phyloP scores from a whole-genome alignment of 2,888 invertebrate genomes.

The Formica aserva region DNA sequence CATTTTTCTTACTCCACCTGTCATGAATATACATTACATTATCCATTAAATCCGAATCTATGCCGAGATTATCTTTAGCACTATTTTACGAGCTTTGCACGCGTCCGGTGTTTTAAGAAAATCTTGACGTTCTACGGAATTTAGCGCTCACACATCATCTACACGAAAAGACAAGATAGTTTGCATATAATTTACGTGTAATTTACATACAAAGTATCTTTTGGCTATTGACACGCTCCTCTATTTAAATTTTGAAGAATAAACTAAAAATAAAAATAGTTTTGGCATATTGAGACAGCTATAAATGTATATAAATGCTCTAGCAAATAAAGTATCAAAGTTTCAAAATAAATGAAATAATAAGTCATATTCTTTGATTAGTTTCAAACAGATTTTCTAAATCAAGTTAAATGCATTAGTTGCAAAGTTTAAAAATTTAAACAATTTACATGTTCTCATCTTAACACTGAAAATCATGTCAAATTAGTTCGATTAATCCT shows the following conservation, averaged over 20 bases:
- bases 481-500: not conserved
- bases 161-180: constrained; percentile 12
- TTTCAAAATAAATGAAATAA: not conserved
- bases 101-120: not conserved
- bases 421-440: not conserved
- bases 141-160: not conserved
- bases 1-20: constrained; percentile 26
- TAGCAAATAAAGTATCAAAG: not conserved
- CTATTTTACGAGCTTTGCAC: constrained; percentile 16
- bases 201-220: constrained; percentile 30
- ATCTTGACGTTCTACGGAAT: not conserved
- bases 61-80: constrained; percentile 27
- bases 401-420: not conserved
- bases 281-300: not conserved
- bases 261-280: constrained; percentile 7
- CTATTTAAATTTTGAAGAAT: not conserved
- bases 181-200: constrained; percentile 18
- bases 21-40: constrained; percentile 23
- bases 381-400: not conserved
- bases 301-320: not conserved
- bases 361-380: not conserved
- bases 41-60: constrained; percentile 18
- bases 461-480: not conserved
- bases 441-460: not conserved
- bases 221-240: not conserved